phyloP scores from a whole-genome alignment of 2,888 invertebrate species.

The Drosophila setosimentum region DNA sequence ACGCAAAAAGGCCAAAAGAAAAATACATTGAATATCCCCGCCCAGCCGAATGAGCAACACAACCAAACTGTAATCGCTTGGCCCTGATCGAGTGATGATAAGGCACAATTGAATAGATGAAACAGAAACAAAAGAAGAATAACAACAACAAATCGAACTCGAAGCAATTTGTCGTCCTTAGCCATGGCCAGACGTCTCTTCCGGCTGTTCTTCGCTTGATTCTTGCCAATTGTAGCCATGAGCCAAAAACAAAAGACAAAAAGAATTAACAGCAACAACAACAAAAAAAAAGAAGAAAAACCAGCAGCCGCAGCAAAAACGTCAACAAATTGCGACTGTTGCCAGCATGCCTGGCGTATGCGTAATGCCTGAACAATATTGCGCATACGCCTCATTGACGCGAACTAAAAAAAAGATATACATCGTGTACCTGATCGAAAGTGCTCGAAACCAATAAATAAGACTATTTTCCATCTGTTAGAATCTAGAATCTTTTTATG shows the following conservation, averaged over 20 bases:
- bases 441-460: slow-evolving; percentile 7
- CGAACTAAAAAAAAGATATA: not conserved
- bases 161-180: slow-evolving; percentile 63
- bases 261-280: too few species aligned
- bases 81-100: slow-evolving; percentile 54
- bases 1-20: slow-evolving; percentile 14
- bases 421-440: not conserved
- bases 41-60: not conserved
- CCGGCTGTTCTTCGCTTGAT: slow-evolving; percentile 24
- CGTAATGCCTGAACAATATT: slow-evolving; percentile 51
- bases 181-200: slow-evolving; percentile 60
- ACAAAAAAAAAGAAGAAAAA: not conserved
- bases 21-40: slow-evolving; percentile 9
- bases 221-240: slow-evolving; percentile 42
- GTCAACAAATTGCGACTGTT: slow-evolving; percentile 20
- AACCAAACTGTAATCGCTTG: slow-evolving; percentile 7
- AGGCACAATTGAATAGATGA: slow-evolving; percentile 30
- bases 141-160: slow-evolving; percentile 8
- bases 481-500: not conserved
- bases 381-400: slow-evolving; percentile 51
- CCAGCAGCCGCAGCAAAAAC: not conserved
- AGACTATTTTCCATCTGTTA: not conserved
- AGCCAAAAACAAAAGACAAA: slow-evolving; percentile 40
- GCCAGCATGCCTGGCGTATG: slow-evolving; percentile 63
- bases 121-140: slow-evolving; percentile 10